phyloP scores from a whole-genome alignment of 2,797 vertebrate genomes.

The Sebastes hubbsi region DNA sequence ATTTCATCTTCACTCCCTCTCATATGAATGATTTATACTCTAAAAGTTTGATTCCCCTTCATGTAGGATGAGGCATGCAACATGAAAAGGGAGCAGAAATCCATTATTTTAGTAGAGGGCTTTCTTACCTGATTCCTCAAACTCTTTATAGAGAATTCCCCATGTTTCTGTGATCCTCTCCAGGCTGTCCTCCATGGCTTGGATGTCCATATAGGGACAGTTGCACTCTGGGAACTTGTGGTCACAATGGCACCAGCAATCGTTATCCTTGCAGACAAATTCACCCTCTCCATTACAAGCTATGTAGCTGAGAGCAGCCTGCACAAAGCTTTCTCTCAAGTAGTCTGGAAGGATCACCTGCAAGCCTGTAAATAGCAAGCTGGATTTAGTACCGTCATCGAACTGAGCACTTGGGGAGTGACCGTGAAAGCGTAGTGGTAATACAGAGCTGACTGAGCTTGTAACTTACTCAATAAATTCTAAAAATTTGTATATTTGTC shows the following conservation, averaged over 20 bases:
- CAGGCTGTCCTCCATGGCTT: slow-evolving; percentile 96
- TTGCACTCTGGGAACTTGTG: slow-evolving; percentile 94
- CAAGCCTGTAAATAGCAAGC: slow-evolving; percentile 82
- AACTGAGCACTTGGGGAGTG: slow-evolving; percentile 24
- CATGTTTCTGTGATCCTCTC: slow-evolving; percentile 92
- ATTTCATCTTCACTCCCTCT: slow-evolving; percentile 41
- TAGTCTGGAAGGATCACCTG: slow-evolving; percentile 96
- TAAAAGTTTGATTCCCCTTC: slow-evolving; percentile 29
- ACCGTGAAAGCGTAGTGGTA: not conserved
- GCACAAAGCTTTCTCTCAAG: slow-evolving; percentile 92
- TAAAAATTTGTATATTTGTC: not conserved
- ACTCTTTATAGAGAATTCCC: slow-evolving; percentile 91
- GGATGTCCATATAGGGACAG: slow-evolving; percentile 96
- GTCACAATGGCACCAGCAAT: slow-evolving; percentile 96
- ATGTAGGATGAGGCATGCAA: slow-evolving; percentile 14
- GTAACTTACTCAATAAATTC: slow-evolving; percentile 24
- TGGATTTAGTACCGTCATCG: slow-evolving; percentile 44
- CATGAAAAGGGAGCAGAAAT: not conserved
- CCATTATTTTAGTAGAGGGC: not conserved
- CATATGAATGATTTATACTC: slow-evolving; percentile 49
- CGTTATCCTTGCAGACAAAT: slow-evolving; percentile 93
- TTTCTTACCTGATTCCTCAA: slow-evolving; percentile 92
- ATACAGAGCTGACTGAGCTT: not conserved
- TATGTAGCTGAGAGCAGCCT: slow-evolving; percentile 94
- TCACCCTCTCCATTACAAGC: slow-evolving; percentile 96